Base-by-base conservation (phyloP, 2,888 invertebrate genomes). In the Ormyrus thymus region DNA sequence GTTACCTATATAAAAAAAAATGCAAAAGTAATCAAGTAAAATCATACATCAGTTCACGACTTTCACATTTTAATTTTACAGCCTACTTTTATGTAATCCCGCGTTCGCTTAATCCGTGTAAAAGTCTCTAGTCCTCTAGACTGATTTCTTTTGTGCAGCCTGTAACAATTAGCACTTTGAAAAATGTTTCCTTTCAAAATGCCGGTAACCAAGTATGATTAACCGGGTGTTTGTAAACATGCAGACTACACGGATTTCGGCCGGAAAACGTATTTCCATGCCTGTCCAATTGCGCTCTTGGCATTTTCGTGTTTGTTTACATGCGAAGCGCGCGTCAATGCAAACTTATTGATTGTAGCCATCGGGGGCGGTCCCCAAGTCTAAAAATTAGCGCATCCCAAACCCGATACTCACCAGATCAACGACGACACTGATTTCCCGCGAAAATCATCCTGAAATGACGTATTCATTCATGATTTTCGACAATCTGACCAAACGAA, bases 381-480 rank as follows among this genome's bases (percentile, higher is more conserved):
- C 29, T 29, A 3, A 77, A 69, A 73, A 66, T 53, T 5, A 9
- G 3, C 6, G 13, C 53, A 13, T 46, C 50, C n/a, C 8, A n/a
- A 29, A 48, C 65, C 51, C 55, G 7, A 58, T 55, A 87, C 89
- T 87, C 84, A 89, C 89, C 84, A 80, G 71, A 78, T 82, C 82
- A 79, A 79, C 81, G 82, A 81, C 77, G 64, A 82, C 69, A 79
- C 81, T 77, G 72, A 76, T 83, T 83, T 82, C 55, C 66, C 59
- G 55, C 62, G 59, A 61, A 85, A 85, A 86, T 86, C 85, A 86
- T 85, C 50, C 84, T 83, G 81, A 81, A 84, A 85, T 81, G 85
- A 84, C 85, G 84, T 85, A 87, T 91, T 90, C 90, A 90, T 89
- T 91, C 91, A 91, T 91, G 86, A 90, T 90, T 90, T 76, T 89